Conservation (phyloP, 2,113 vertebrate species). For the Aramus guarauna region DNA sequence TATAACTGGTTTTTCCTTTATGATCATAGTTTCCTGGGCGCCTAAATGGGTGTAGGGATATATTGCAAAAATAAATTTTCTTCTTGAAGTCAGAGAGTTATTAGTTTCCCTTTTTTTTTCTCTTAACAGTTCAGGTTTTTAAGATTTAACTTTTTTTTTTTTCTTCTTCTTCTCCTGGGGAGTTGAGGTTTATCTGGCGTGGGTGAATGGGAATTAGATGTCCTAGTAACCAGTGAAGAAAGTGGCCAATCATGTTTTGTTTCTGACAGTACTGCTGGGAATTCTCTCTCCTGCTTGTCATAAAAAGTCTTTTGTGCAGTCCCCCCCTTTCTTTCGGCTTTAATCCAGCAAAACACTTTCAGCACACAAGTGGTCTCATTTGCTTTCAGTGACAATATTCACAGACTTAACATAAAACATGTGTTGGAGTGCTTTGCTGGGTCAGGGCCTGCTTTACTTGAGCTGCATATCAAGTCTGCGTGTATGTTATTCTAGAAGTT, state of each 20-base stretch:
- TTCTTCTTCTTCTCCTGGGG: neutral
- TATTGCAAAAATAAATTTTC: neutral
- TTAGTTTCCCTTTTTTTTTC: neutral
- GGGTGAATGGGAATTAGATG: neutral
- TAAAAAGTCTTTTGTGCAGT: slow-evolving; percentile 4
- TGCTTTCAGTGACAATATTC: slow-evolving; percentile 51
- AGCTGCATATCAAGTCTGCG: neutral
- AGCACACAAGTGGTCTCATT: slow-evolving; percentile 35
- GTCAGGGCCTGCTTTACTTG: slow-evolving; percentile 16
- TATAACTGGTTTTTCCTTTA: neutral
- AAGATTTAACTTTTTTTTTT: neutral
- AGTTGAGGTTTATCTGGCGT: neutral
- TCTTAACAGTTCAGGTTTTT: neutral
- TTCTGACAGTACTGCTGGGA: neutral
- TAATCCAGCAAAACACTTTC: slow-evolving; percentile 37
- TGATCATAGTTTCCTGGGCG: neutral
- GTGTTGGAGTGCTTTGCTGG: slow-evolving; percentile 24
- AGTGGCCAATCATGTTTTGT: neutral
- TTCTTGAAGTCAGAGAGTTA: neutral
- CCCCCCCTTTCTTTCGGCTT: neutral
- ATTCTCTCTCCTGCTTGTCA: slow-evolving; percentile 5
- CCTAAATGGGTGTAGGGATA: neutral
- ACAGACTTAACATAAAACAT: slow-evolving; percentile 44
- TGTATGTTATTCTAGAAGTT: neutral
- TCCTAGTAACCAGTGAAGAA: neutral